These are phyloP conservation scores for Zaprionus capensis DNA, from an alignment of 1,140 invertebrate species.

Conservation along the genomic window DNA sequence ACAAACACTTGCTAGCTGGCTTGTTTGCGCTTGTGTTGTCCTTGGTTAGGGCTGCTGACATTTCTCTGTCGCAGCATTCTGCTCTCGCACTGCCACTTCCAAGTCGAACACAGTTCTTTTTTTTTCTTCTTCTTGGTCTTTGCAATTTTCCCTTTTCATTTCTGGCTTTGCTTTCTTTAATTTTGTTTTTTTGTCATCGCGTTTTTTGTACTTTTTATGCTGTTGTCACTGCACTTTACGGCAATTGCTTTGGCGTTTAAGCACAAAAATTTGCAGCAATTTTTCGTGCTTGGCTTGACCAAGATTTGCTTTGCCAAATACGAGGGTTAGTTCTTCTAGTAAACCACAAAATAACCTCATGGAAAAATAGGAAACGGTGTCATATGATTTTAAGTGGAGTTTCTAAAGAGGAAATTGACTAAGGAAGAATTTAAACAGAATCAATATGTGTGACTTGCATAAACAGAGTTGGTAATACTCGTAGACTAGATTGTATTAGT, in stretches of 20 bases:
- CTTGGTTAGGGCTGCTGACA: slow-evolving; percentile 51
- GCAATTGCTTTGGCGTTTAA: slow-evolving; percentile 44
- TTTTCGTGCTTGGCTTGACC: slow-evolving; percentile 54
- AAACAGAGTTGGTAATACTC: not conserved
- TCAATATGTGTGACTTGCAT: not conserved
- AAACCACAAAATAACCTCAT: not conserved
- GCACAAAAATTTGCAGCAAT: slow-evolving; percentile 34
- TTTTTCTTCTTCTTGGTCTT: slow-evolving; percentile 2
- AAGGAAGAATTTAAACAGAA: not conserved
- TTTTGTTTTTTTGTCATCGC: not conserved
- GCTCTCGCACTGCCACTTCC: slow-evolving; percentile 29
- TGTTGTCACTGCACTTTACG: slow-evolving; percentile 38
- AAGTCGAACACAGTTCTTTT: slow-evolving; percentile 17
- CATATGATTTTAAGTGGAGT: not conserved
- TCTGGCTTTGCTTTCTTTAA: not conserved
- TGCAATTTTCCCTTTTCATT: slow-evolving; percentile 22
- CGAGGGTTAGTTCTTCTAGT: slow-evolving; percentile 4
- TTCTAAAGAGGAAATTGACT: not conserved
- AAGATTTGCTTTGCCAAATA: slow-evolving; percentile 47
- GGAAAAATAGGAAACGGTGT: not conserved
- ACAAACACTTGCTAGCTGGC: slow-evolving; percentile 18
- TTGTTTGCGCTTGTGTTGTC: slow-evolving; percentile 66
- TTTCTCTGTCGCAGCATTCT: slow-evolving; percentile 26
- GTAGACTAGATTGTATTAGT: too few species aligned
- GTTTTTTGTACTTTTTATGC: slow-evolving; percentile 22